phyloP scores from a whole-genome alignment of 2,888 invertebrate species.

The Malthinus seriepunctatus region DNA sequence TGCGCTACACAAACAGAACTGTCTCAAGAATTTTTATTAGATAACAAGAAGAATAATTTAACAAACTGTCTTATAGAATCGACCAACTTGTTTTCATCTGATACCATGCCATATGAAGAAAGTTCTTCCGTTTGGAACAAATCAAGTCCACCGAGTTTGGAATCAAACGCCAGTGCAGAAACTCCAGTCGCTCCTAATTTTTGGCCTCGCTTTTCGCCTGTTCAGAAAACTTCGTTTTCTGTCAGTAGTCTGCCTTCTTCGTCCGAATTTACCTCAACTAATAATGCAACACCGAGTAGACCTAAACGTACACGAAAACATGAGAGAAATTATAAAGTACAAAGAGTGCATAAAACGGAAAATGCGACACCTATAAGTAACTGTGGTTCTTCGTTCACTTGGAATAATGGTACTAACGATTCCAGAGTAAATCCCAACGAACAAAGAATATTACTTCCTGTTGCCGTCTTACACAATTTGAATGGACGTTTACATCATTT shows the following conservation, averaged over 20 bases:
- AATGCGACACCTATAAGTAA: constrained; percentile 11
- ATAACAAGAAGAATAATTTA: constrained; percentile 45
- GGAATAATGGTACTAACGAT: neutral
- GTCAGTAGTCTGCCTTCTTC: constrained; percentile 40
- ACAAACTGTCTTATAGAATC: constrained; percentile 49
- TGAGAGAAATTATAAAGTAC: constrained; percentile 42
- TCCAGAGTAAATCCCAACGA: constrained; percentile 29
- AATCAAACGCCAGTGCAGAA: neutral
- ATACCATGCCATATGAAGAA: constrained; percentile 42
- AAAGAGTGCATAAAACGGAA: constrained; percentile 44
- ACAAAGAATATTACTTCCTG: constrained; percentile 43
- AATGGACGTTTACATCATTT: constrained; percentile 53
- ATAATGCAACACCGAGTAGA: constrained; percentile 46
- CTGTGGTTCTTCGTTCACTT: neutral
- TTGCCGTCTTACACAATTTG: constrained; percentile 47
- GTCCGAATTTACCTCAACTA: constrained; percentile 29
- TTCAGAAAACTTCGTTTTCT: constrained; percentile 27
- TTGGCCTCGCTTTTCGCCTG: neutral
- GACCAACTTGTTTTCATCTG: constrained; percentile 46
- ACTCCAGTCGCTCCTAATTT: too few relatives aligned
- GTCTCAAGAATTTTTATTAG: constrained; percentile 31
- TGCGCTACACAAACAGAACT: constrained; percentile 26
- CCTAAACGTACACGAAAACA: constrained; percentile 52
- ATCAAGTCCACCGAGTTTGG: constrained; percentile 12
- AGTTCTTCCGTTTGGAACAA: constrained; percentile 36